Percentiles rank a stretch among this genome's conserved stretches.
phyloP scores from a whole-genome alignment of 2,888 invertebrate species.

The Drosophila anomelani region DNA sequence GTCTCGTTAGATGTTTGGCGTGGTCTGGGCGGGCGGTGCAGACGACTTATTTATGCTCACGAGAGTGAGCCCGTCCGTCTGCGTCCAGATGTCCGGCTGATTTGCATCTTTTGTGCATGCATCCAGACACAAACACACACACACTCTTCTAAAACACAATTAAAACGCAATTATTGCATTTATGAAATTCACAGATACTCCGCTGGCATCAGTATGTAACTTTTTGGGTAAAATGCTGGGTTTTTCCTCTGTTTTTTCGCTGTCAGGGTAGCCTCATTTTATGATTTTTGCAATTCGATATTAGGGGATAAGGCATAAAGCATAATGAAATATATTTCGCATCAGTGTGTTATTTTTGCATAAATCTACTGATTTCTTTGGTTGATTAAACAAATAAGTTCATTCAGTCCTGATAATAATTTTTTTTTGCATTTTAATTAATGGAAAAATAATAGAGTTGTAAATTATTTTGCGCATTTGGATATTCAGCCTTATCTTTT shows the following conservation, averaged over 20 bases:
- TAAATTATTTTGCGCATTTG: background rate
- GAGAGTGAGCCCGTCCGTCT: conserved; percentile 42
- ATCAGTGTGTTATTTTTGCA: background rate
- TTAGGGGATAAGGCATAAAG: background rate
- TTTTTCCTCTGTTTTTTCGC: conserved; percentile 5
- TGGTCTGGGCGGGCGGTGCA: conserved; percentile 44
- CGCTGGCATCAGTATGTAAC: conserved; percentile 25
- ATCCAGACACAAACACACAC: conserved; percentile 31
- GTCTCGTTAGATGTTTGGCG: conserved; percentile 52
- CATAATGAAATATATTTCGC: background rate
- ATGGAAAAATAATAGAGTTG: conserved; percentile 1
- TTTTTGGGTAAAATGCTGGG: conserved; percentile 21
- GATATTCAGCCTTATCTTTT: background rate
- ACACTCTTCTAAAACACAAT: background rate
- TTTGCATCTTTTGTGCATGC: conserved; percentile 72
- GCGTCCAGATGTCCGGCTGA: conserved; percentile 69
- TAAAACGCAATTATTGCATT: conserved; percentile 79
- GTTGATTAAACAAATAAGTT: background rate
- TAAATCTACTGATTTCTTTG: background rate
- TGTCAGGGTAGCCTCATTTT: background rate
- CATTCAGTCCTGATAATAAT: background rate
- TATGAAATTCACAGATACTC: conserved; percentile 63
- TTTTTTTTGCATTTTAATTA: background rate
- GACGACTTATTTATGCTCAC: conserved; percentile 76
- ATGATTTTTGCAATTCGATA: conserved; percentile 7